These are phyloP conservation scores for Circaetus cinerascens DNA, from an alignment of 2,113 vertebrate genomes.

Conservation along the genomic window DNA sequence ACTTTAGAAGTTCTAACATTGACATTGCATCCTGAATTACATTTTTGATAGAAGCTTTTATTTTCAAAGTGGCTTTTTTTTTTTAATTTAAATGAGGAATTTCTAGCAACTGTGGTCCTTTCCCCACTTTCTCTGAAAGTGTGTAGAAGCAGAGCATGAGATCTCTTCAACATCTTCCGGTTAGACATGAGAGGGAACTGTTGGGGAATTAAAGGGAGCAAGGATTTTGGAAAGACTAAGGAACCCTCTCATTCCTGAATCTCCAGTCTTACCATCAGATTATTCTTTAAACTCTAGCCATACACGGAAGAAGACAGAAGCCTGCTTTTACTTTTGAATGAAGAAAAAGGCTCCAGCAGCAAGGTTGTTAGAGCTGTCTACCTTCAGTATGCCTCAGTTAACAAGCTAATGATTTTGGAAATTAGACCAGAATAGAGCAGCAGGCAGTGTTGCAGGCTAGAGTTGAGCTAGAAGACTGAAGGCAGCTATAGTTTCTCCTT, in stretches of 20 bases:
- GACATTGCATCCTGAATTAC: background rate
- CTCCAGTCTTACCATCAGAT: background rate
- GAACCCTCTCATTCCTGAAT: background rate
- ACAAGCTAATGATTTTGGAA: background rate
- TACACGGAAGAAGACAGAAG: background rate
- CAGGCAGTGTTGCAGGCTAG: background rate
- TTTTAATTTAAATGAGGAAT: background rate
- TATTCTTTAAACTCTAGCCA: background rate
- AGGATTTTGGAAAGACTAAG: background rate
- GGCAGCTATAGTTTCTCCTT: background rate
- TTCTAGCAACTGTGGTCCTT: background rate
- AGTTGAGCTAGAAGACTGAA: background rate
- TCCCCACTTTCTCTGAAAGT: background rate
- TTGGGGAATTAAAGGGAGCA: background rate
- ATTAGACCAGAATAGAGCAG: background rate
- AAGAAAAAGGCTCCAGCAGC: background rate
- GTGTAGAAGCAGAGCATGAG: background rate
- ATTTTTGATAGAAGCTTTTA: background rate
- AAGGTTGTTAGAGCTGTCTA: background rate
- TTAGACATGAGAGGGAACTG: background rate
- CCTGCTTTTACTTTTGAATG: background rate
- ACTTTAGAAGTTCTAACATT: background rate
- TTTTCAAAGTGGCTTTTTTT: background rate
- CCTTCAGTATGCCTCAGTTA: background rate
- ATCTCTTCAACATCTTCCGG: background rate